A percentile compares a stretch with the other conserved stretches of the same genome.
These are phyloP conservation scores for Enteromius afrohamiltoni DNA, from an alignment of 2,797 vertebrate genomes.

Conservation along the genomic window DNA sequence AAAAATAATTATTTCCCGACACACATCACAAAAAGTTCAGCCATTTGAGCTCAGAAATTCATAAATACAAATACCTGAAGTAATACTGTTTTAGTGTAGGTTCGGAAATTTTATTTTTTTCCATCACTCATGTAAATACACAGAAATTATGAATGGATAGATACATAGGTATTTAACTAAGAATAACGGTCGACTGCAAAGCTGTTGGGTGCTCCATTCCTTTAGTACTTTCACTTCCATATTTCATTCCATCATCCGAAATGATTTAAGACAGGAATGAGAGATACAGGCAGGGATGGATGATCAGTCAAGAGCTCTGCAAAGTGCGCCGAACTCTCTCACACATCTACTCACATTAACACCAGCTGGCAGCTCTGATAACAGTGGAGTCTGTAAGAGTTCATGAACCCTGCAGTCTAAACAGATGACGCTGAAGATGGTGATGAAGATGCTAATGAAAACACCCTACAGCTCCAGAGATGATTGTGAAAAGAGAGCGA, in stretches of 20 bases:
- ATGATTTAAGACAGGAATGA: slow-evolving; percentile 13
- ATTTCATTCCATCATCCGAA: not conserved
- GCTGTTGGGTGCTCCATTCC: not conserved
- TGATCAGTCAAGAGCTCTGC: not conserved
- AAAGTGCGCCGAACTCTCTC: not conserved
- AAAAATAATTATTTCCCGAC: not conserved
- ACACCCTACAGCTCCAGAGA: not conserved
- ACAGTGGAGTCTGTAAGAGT: not conserved
- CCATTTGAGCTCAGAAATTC: not conserved
- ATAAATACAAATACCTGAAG: not conserved
- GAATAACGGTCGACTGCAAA: slow-evolving; percentile 23
- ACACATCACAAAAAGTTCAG: not conserved
- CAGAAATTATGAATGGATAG: slow-evolving; percentile 35
- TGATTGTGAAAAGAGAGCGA: not conserved
- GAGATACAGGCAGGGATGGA: slow-evolving; percentile 18
- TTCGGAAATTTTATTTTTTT: slow-evolving; percentile 44
- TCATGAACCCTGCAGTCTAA: slow-evolving; percentile 20
- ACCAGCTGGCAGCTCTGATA: not conserved
- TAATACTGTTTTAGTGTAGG: not conserved
- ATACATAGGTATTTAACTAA: slow-evolving; percentile 44
- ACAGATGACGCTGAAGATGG: slow-evolving; percentile 16
- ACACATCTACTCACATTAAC: slow-evolving; percentile 9
- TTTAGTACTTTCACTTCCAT: slow-evolving; percentile 1
- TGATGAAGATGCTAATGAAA: not conserved
- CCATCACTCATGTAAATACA: slow-evolving; percentile 35